Base-by-base conservation (phyloP, 2,888 invertebrate species). In the Chrysolina americana region DNA sequence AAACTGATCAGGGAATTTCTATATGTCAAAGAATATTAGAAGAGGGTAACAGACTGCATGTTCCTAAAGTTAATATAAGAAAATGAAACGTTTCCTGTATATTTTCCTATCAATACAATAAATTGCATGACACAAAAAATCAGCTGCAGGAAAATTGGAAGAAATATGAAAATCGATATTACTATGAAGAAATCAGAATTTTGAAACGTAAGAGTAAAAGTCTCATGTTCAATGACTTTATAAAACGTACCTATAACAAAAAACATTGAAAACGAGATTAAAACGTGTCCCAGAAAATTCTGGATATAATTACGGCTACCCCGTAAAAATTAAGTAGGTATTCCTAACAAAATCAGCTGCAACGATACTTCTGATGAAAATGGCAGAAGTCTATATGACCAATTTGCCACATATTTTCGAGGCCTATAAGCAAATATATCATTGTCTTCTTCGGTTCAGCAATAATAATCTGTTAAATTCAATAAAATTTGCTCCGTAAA, bases 391-490 rank as follows among this genome's bases (percentile, higher is more conserved):
- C 1, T 50, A 50, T 50, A n/a, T 8, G 50, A 50, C 36, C 28
- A 2, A 28, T 63, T 63, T 17, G 63, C 63, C 9, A 23, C 63
- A 28, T 28, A 10, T 63, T 10, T 36, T 28, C 23, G 41, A 63
- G 63, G 10, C 36, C 63, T 15, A 36, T 36, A 36, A 63, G 41
- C 36, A 63, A 63, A 63, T 36, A n/a, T 13, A 63, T 36, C 1
- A 63, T 63, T 63, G n/a, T 28, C 17, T 63, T 41, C 36, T 10
- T 17, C 63, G 36, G n/a, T 36, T 36, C 63, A 63, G 63, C 63
- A 63, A 63, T 63, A 36, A 63, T 41, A 36, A 28, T 28, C 28
- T 28, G 28, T 28, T 28, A 3, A 63, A 36, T 63, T 63, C 63
- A 63, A 63, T 63, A 36, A 41, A 28, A 17, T 28, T 63, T 41